Evolutionary conservation across 2,888 invertebrate genomes (phyloP).

Genomic region (Sipha maydis): DNA sequence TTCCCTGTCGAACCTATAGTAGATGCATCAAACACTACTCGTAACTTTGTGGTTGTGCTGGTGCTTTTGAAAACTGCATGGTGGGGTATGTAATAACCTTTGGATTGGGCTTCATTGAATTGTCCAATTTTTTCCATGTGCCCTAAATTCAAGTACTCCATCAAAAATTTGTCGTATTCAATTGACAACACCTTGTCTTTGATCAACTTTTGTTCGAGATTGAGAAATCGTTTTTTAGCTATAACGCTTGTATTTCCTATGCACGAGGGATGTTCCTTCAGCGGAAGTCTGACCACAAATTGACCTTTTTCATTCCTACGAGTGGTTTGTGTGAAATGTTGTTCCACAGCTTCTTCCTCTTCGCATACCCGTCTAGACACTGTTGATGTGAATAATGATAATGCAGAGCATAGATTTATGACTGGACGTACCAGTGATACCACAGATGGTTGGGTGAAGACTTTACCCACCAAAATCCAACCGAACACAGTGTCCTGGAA

Average conservation of each 20-base stretch:
- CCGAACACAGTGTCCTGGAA: not conserved
- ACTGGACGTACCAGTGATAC: no score
- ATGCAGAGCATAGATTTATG: no score
- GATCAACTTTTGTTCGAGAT: not conserved
- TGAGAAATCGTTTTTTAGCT: not conserved
- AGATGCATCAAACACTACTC: not conserved
- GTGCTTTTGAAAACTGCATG: not conserved
- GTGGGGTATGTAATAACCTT: not conserved
- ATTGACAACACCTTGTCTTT: not conserved
- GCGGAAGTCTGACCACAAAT: conserved; percentile 1
- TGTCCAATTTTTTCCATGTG: not conserved
- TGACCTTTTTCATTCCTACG: not conserved
- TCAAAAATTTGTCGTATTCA: not conserved
- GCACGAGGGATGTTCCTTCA: not conserved
- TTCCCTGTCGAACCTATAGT: not conserved
- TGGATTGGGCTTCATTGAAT: not conserved
- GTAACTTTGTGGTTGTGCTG: not conserved
- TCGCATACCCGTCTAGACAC: no score
- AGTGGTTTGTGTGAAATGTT: not conserved
- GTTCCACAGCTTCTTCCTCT: not conserved
- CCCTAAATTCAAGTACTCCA: not conserved
- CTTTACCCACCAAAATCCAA: not conserved
- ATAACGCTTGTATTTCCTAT: not conserved
- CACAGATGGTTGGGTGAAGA: no score
- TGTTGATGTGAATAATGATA: no score